phyloP scores from a whole-genome alignment of 2,888 invertebrate species.

The Drosophila anceps region DNA sequence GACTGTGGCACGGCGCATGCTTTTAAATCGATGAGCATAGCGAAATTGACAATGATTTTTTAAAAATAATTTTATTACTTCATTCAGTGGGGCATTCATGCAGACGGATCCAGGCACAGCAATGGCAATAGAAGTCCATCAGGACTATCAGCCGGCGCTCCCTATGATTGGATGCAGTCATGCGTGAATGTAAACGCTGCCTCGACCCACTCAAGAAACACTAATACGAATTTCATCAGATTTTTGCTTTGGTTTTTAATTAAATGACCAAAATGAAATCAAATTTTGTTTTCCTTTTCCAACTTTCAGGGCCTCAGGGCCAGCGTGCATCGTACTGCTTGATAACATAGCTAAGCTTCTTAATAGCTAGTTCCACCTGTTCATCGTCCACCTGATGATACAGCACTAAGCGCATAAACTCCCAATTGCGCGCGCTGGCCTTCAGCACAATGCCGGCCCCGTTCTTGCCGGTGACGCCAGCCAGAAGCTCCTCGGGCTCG shows the following conservation, averaged over 20 bases:
- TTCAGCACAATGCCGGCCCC: slow-evolving; percentile 87
- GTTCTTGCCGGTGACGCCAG: slow-evolving; percentile 85
- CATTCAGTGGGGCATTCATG: slow-evolving; percentile 67
- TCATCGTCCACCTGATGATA: slow-evolving; percentile 90
- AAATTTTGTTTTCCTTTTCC: slow-evolving; percentile 6
- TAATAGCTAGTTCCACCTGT: slow-evolving; percentile 89
- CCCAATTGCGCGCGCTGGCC: slow-evolving; percentile 87
- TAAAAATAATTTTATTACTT: slow-evolving; percentile 79
- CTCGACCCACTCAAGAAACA: slow-evolving; percentile 67
- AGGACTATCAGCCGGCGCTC: slow-evolving; percentile 34
- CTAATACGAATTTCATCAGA: slow-evolving; percentile 62
- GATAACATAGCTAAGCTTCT: slow-evolving; percentile 90
- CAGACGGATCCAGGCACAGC: slow-evolving; percentile 42
- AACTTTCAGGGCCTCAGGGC: slow-evolving; percentile 23
- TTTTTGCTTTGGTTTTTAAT: slow-evolving; percentile 62
- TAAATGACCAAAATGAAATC: slow-evolving; percentile 57
- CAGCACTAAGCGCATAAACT: slow-evolving; percentile 89
- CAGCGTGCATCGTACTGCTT: slow-evolving; percentile 86
- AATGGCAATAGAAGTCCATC: slow-evolving; percentile 53
- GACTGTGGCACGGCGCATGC: slow-evolving; percentile 43
- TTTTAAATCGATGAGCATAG: slow-evolving; percentile 78
- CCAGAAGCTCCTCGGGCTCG: slow-evolving; percentile 85
- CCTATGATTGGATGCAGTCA: slow-evolving; percentile 64
- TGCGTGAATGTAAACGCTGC: slow-evolving; percentile 72
- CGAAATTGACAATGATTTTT: slow-evolving; percentile 78